phyloP scores from a whole-genome alignment of 2,888 invertebrate genomes.

The Scrobipalpa atriplicella region DNA sequence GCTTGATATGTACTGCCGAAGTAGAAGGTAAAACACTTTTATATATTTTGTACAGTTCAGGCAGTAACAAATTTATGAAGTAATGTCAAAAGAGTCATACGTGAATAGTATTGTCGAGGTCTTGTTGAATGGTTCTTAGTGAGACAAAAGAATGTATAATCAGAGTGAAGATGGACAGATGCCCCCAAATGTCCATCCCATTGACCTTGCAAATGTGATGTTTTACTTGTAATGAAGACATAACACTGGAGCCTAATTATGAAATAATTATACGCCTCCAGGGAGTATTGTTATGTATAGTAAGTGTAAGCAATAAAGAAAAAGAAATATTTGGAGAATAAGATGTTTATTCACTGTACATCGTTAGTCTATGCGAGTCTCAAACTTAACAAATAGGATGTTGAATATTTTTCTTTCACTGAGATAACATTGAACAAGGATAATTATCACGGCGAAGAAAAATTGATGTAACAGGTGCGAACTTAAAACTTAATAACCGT shows the following conservation, averaged over 20 bases:
- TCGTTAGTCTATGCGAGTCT: slow-evolving; percentile 19
- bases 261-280: neutral
- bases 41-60: slow-evolving; percentile 63
- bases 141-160: slow-evolving; percentile 77
- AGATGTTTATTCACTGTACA: slow-evolving; percentile 29
- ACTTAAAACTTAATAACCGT: slow-evolving; percentile 21
- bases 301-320: neutral
- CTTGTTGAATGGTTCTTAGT: slow-evolving; percentile 56
- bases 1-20: slow-evolving; percentile 33
- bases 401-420: slow-evolving; percentile 25
- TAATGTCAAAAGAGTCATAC: slow-evolving; percentile 56
- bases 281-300: neutral
- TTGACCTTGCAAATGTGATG: slow-evolving; percentile 38
- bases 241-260: no score
- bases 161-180: slow-evolving; percentile 35
- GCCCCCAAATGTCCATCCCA: slow-evolving; percentile 37
- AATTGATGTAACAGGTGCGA: slow-evolving; percentile 21
- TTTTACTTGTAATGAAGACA: neutral
- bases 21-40: slow-evolving; percentile 53
- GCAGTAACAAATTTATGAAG: slow-evolving; percentile 55
- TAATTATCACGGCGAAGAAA: slow-evolving; percentile 5
- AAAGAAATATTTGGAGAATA: slow-evolving; percentile 15
- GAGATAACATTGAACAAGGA: slow-evolving; percentile 16
- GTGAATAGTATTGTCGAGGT: slow-evolving; percentile 64
- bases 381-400: slow-evolving; percentile 5